phyloP scores from a whole-genome alignment of 2,797 vertebrate genomes.

The Micromesistius poutassou region DNA sequence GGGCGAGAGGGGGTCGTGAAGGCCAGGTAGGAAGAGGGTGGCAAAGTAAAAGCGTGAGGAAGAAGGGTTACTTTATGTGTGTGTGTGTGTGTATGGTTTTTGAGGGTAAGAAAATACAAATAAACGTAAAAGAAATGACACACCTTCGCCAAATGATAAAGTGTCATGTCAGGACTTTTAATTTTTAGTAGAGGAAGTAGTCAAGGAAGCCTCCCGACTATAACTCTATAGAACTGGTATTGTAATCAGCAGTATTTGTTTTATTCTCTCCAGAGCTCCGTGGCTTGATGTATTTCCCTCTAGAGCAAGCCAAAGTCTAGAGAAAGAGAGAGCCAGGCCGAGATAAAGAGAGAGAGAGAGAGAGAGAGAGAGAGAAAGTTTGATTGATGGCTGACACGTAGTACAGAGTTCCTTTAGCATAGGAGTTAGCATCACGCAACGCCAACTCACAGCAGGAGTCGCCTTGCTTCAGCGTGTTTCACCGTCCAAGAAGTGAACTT shows the following conservation, averaged over 20 bases:
- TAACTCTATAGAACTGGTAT: slow-evolving; percentile 47
- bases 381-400: slow-evolving; percentile 33
- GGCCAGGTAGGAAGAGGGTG: not conserved
- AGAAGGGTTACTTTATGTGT: not conserved
- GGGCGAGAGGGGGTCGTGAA: not conserved
- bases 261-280: slow-evolving; percentile 17
- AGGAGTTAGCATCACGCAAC: not conserved
- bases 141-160: not conserved
- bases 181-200: not conserved
- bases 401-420: not conserved
- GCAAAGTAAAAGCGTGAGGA: not conserved
- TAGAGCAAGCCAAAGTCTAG: slow-evolving; percentile 31
- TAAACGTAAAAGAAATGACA: not conserved
- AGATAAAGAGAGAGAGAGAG: not conserved
- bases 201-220: slow-evolving; percentile 28
- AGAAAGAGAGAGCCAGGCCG: not conserved
- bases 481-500: not conserved
- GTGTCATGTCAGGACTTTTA: slow-evolving; percentile 1
- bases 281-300: slow-evolving; percentile 36
- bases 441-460: slow-evolving; percentile 17
- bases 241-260: slow-evolving; percentile 49
- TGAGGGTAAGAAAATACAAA: not conserved
- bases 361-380: not conserved
- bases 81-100: not conserved
- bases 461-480: not conserved